Evolutionary conservation across 92 coral and sea anemone genomes (phyloP), one percentile per base, ranked within the genome.

Genomic region (Actinostola sp.): DNA sequence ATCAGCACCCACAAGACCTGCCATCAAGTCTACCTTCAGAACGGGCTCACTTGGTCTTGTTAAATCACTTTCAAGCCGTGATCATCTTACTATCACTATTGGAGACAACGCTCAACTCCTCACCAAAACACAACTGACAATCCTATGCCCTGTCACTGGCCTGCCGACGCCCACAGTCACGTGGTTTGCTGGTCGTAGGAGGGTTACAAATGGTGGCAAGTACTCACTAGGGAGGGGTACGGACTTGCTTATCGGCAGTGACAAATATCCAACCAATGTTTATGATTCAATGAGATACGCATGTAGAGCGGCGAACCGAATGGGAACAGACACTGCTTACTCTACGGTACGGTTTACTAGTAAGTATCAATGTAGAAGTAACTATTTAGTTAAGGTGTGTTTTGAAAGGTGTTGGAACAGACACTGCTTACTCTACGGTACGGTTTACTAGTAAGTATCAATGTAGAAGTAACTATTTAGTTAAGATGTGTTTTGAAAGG

Each of bases 11-110:
- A 0, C 63, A 7, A 63, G 17, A 25, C 72, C 81, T 8, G 57
- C 29, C 10, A 71, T 91, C 48, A 20, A 32, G 19, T 91, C 97
- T 2, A 88, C 97, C 0, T 71, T 70, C 73, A 0, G 42, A 27
- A 29, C 63, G 1, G 92, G 97, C 8, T 91, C 97, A 19, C 79
- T 90, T 39, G 96, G 96, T 20, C 60, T 45, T 20, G 41, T 51
- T 13, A 84, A 66, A 49, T 76, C 79, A 20, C 88, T 91, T 10
- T 35, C 55, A 23, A 42, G 75, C 31, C 76, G 86, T 16, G 86
- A 87, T 23, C 92, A 88, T 15, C 31, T 88, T 49, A 59, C 63
- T 26, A 51, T 91, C 24, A 67, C 73, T 9, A 77, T 91, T 29
- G 97, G 97, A 23, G 97, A 91, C 72, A 72, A 67, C 23, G 78